These are phyloP conservation scores for Pteropus alecto DNA, from an alignment of 2,113 vertebrate species.

Conservation along the genomic window DNA sequence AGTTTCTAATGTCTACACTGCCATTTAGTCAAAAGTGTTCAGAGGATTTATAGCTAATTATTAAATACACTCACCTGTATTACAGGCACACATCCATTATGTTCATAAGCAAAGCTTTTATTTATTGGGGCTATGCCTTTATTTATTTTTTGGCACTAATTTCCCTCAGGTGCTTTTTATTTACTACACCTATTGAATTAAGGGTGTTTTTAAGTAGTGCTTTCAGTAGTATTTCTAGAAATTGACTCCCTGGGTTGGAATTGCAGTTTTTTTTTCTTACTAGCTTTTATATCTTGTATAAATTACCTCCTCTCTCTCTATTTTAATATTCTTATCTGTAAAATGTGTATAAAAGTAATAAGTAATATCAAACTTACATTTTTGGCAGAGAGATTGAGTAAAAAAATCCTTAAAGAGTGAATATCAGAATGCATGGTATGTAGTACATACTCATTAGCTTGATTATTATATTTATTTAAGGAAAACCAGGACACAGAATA, in stretches of 20 bases:
- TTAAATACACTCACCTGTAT: not conserved
- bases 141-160: not conserved
- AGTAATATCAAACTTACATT: not conserved
- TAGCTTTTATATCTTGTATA: not conserved
- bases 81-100: not conserved
- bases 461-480: not conserved
- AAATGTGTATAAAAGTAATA: not conserved
- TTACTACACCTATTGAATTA: not conserved
- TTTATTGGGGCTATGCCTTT: not conserved
- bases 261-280: not conserved
- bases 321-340: not conserved
- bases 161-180: not conserved
- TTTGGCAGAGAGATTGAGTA: not conserved
- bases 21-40: not conserved
- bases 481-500: not conserved
- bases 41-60: not conserved
- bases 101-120: not conserved
- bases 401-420: not conserved
- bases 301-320: not conserved
- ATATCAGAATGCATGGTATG: not conserved
- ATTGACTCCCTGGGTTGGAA: not conserved
- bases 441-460: not conserved
- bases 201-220: not conserved
- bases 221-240: not conserved
- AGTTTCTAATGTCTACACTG: not conserved